phyloP scores from a whole-genome alignment of 2,888 invertebrate species.

The Agonopterix alstromeriana region DNA sequence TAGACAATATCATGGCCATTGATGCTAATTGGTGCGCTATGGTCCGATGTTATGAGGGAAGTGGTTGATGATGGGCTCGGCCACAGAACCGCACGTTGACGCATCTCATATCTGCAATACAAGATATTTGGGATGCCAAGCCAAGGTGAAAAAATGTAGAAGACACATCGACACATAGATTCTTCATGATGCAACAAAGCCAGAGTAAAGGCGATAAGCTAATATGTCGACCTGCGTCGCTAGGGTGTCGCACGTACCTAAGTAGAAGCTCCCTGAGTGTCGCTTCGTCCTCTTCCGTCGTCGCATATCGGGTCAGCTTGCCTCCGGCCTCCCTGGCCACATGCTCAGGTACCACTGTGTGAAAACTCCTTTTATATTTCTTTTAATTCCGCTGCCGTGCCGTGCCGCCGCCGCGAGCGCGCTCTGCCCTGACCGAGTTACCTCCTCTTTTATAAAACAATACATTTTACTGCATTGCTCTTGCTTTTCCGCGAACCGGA shows the following conservation, averaged over 20 bases:
- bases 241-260: slow-evolving; percentile 81
- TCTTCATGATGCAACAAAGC: slow-evolving; percentile 38
- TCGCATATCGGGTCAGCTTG: slow-evolving; percentile 86
- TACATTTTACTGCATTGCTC: no score
- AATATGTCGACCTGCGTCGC: slow-evolving; percentile 32
- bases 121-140: slow-evolving; percentile 70
- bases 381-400: neutral
- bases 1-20: slow-evolving; percentile 44
- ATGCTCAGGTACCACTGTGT: slow-evolving; percentile 74
- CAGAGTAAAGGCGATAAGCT: slow-evolving; percentile 63
- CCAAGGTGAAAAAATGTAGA: slow-evolving; percentile 40
- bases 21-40: slow-evolving; percentile 51
- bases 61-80: slow-evolving; percentile 35
- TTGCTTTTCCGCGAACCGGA: no score
- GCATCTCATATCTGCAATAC: slow-evolving; percentile 68
- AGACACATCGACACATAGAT: slow-evolving; percentile 25
- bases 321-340: slow-evolving; percentile 76
- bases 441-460: no score
- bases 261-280: slow-evolving; percentile 96
- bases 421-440: no score
- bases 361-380: slow-evolving; percentile 42
- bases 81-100: slow-evolving; percentile 29
- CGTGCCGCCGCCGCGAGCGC: no score
- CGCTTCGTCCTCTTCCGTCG: slow-evolving; percentile 93
- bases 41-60: slow-evolving; percentile 45